These are phyloP conservation scores for Phrynocephalus guinanensis DNA, from an alignment of 2,797 vertebrate genomes.

Conservation along the genomic window DNA sequence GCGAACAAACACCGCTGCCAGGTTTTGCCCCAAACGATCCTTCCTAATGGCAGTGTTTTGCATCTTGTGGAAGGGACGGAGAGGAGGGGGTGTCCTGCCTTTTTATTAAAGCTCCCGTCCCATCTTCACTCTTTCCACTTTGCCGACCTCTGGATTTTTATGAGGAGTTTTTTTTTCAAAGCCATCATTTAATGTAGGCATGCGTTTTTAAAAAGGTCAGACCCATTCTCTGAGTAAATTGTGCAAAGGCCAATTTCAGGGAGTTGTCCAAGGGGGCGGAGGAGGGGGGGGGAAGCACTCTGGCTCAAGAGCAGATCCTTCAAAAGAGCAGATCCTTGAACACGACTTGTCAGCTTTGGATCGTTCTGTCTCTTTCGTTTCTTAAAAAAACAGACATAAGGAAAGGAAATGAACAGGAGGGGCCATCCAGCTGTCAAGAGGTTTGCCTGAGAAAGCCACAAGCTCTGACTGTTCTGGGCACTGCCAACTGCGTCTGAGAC, in stretches of 20 bases:
- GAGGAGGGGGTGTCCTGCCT: too few species aligned
- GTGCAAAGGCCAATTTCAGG: not conserved
- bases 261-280: not conserved
- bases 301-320: not conserved
- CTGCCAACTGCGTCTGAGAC: too few species aligned
- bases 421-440: not conserved
- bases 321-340: not conserved
- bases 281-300: not conserved
- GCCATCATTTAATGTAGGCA: not conserved
- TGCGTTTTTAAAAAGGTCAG: constrained; percentile 13
- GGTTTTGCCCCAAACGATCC: too few species aligned
- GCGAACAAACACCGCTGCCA: too few species aligned
- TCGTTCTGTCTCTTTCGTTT: not conserved
- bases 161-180: not conserved
- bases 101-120: not conserved
- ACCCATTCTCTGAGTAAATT: not conserved
- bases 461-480: not conserved
- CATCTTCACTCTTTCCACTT: not conserved
- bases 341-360: not conserved
- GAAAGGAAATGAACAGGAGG: not conserved
- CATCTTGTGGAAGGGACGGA: not conserved
- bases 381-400: not conserved
- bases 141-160: not conserved
- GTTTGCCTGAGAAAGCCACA: not conserved
- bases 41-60: not conserved